phyloP scores from a whole-genome alignment of 1,140 invertebrate genomes.

The Caenorhabditis brenneri region DNA sequence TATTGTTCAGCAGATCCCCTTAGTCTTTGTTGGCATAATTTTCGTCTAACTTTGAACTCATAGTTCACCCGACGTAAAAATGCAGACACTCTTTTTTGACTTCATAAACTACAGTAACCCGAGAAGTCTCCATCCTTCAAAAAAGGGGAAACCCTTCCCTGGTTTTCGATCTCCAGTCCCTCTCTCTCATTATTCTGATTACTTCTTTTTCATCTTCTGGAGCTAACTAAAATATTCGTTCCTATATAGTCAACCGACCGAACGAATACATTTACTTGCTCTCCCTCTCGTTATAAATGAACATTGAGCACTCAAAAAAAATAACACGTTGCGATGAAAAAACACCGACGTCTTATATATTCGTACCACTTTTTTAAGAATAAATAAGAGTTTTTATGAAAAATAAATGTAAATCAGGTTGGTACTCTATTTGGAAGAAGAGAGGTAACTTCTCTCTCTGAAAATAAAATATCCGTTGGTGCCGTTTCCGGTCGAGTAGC shows the following conservation, averaged over 20 bases:
- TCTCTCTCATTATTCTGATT: conserved; percentile 1
- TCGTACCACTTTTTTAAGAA: not conserved
- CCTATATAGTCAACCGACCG: not conserved
- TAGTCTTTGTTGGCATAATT: no score
- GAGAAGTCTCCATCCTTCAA: no score
- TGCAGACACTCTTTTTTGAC: no score
- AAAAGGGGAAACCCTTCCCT: no score
- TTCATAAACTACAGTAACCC: no score
- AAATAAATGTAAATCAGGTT: conserved; percentile 11
- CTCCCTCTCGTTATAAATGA: not conserved
- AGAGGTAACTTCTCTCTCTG: not conserved
- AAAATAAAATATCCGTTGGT: not conserved
- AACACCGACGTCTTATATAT: not conserved
- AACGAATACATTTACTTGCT: not conserved
- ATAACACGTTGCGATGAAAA: not conserved
- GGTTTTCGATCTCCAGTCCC: not conserved
- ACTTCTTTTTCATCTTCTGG: no score
- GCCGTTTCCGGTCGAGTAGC: not conserved
- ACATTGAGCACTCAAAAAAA: conserved; percentile 32
- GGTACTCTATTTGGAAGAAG: not conserved
- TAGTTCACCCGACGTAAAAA: no score
- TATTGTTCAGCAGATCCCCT: no score
- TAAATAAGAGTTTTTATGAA: not conserved
- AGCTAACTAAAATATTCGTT: not conserved
- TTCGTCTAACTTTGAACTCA: no score